Evolutionary conservation across 2,113 vertebrate genomes (phyloP).

Genomic region (Trogon melanurus): DNA sequence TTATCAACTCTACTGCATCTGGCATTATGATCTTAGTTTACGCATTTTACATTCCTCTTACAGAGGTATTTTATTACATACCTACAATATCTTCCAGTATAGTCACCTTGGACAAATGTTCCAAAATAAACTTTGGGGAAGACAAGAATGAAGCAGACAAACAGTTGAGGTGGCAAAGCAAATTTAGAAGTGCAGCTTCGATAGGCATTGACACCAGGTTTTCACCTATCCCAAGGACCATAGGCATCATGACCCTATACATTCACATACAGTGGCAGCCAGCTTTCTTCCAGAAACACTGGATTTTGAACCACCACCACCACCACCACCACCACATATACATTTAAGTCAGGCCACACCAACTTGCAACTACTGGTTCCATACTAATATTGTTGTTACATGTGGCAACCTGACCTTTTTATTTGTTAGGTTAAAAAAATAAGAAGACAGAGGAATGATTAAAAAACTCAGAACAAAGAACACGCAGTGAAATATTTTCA

Average conservation of each 20-base stretch:
- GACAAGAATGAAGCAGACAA: background rate
- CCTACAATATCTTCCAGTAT: background rate
- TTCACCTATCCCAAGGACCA: background rate
- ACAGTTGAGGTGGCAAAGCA: background rate
- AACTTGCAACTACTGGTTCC: background rate
- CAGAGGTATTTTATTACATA: background rate
- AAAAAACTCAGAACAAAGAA: background rate
- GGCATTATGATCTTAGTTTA: background rate
- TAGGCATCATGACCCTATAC: background rate
- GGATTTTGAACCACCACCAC: background rate
- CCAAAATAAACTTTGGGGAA: background rate
- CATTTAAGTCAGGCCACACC: background rate
- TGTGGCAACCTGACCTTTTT: background rate
- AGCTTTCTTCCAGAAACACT: background rate
- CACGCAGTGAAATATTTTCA: background rate
- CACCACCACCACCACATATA: too few species aligned
- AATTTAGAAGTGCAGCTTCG: background rate
- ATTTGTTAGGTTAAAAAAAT: background rate
- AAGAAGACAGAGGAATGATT: background rate
- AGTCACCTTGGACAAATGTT: background rate
- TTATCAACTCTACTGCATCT: background rate
- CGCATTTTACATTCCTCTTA: background rate
- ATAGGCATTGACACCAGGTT: background rate
- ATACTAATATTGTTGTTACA: background rate
- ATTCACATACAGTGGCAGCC: fast-evolving